These are phyloP conservation scores for Pristionchus exspectatus DNA, from an alignment of 2,888 invertebrate genomes.

Conservation along the genomic window DNA sequence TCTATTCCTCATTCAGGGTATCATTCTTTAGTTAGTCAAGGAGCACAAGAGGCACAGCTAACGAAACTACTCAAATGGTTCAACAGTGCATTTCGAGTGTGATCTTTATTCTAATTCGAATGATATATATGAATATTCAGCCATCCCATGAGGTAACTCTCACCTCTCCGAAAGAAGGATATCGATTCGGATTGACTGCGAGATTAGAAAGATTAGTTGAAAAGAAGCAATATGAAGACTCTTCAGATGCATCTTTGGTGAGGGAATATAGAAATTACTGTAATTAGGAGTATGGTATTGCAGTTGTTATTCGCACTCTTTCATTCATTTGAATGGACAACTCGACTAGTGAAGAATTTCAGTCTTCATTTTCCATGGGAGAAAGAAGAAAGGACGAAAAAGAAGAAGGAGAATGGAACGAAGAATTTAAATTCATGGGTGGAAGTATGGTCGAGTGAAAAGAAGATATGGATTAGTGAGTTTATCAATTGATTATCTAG, in stretches of 20 bases:
- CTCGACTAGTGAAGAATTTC: conserved; percentile 49
- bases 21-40: conserved; percentile 56
- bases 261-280: background rate
- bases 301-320: conserved; percentile 64
- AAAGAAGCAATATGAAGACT: conserved; percentile 63
- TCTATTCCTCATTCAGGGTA: conserved; percentile 46
- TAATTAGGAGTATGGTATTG: conserved; percentile 7
- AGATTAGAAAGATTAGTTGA: conserved; percentile 53
- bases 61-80: conserved; percentile 63
- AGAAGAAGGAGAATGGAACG: conserved; percentile 56
- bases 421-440: conserved; percentile 43
- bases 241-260: conserved; percentile 63
- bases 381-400: conserved; percentile 58
- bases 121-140: conserved; percentile 37
- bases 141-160: conserved; percentile 15
- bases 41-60: conserved; percentile 57
- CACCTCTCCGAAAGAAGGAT: background rate
- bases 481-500: background rate
- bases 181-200: conserved; percentile 48
- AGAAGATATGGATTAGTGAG: conserved; percentile 41
- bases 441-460: conserved; percentile 31
- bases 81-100: conserved; percentile 58
- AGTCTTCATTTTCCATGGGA: conserved; percentile 42
- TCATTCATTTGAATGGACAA: conserved; percentile 58
- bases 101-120: background rate